Evolutionary conservation across 37 sponge, comb jelly and placozoan species (phyloP).

Genomic region (Chondrosia reniformis): DNA sequence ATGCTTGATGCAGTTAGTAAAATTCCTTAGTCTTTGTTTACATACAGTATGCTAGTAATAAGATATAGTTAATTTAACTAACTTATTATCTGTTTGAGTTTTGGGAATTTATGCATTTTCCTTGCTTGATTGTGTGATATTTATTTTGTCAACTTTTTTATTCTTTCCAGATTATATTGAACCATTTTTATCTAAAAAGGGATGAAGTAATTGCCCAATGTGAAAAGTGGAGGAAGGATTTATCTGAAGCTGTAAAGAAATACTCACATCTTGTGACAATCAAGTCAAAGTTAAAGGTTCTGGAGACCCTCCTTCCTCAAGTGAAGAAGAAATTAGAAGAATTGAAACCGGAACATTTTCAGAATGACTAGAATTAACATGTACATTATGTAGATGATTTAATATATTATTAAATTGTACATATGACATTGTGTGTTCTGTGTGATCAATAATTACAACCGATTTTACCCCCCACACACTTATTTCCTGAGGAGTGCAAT

Average conservation of each 20-base stretch:
- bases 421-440: too few species aligned
- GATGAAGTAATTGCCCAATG: slow-evolving; percentile 35
- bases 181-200: slow-evolving; percentile 74
- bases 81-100: too few species aligned
- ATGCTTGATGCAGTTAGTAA: not conserved
- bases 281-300: not conserved
- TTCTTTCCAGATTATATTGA: slow-evolving; percentile 52
- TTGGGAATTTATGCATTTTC: not conserved
- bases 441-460: too few species aligned
- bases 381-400: not conserved
- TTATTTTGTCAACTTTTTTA: not conserved
- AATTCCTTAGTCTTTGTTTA: too few species aligned
- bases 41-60: too few species aligned
- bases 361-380: not conserved
- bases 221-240: not conserved
- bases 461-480: too few species aligned
- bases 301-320: slow-evolving; percentile 21
- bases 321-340: slow-evolving; percentile 11
- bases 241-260: not conserved
- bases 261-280: not conserved
- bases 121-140: not conserved
- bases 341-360: slow-evolving; percentile 1
- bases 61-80: too few species aligned
- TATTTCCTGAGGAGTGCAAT: too few species aligned
- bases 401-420: not conserved